A percentile compares a stretch with the other conserved stretches of the same genome.
These are phyloP conservation scores for Microcebus tavaratra DNA, from an alignment of 2,113 vertebrate genomes.

Conservation along the genomic window DNA sequence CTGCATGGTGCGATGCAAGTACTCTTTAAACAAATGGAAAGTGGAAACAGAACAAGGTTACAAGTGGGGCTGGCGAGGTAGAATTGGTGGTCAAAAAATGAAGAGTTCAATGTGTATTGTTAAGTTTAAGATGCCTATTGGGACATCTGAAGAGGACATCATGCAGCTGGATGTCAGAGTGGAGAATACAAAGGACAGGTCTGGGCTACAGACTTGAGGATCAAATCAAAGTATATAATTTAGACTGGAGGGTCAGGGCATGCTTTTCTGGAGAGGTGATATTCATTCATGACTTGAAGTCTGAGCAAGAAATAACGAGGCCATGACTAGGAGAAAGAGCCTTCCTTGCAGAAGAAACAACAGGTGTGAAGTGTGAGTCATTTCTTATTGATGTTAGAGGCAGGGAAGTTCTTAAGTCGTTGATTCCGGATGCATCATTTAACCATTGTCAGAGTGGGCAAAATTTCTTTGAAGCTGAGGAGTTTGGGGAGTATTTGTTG, in stretches of 20 bases:
- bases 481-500: not conserved
- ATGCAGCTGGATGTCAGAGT: not conserved
- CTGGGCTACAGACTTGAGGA: not conserved
- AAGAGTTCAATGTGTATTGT: not conserved
- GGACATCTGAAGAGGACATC: not conserved
- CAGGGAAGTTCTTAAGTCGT: not conserved
- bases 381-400: conserved; percentile 29
- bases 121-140: not conserved
- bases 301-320: not conserved
- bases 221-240: conserved; percentile 3
- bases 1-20: not conserved
- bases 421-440: not conserved
- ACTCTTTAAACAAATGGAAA: not conserved
- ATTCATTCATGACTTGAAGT: not conserved
- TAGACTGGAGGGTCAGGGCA: not conserved
- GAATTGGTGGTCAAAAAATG: not conserved
- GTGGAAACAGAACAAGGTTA: not conserved
- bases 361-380: not conserved
- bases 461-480: not conserved
- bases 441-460: not conserved
- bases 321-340: not conserved
- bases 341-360: not conserved
- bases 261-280: not conserved
- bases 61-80: not conserved
- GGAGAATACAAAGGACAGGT: not conserved